phyloP scores from a whole-genome alignment of 2,113 vertebrate genomes.

The Nerophis ophidion region DNA sequence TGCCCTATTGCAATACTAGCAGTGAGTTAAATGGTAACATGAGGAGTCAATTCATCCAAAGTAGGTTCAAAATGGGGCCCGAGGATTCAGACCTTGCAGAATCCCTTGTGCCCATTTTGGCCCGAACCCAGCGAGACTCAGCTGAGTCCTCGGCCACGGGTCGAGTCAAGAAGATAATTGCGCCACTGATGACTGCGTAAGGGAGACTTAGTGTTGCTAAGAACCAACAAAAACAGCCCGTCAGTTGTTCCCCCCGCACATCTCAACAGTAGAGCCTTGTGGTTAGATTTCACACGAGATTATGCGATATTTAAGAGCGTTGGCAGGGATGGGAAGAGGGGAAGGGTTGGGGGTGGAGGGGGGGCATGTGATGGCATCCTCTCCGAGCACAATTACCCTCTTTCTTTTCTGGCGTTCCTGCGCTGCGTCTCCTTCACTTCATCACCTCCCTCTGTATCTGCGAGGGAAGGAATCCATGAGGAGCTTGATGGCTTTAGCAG shows the following conservation, averaged over 20 bases:
- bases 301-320: slow-evolving; percentile 29
- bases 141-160: slow-evolving; percentile 48
- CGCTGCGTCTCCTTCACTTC: slow-evolving; percentile 67
- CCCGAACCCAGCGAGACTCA: slow-evolving; percentile 52
- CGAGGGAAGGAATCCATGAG: slow-evolving; percentile 29
- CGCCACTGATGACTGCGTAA: slow-evolving; percentile 46
- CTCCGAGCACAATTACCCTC: slow-evolving; percentile 20
- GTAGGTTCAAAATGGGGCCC: not conserved
- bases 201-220: slow-evolving; percentile 48
- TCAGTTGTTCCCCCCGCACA: slow-evolving; percentile 40
- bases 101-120: slow-evolving; percentile 58
- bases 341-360: not conserved
- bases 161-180: slow-evolving; percentile 33
- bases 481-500: slow-evolving; percentile 49
- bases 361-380: slow-evolving; percentile 32
- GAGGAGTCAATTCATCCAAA: too few relatives aligned
- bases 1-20: too few relatives aligned
- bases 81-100: slow-evolving; percentile 10
- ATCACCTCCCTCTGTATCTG: slow-evolving; percentile 50
- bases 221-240: slow-evolving; percentile 46
- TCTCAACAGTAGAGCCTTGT: slow-evolving; percentile 38
- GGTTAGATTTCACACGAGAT: slow-evolving; percentile 57
- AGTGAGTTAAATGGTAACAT: too few relatives aligned
- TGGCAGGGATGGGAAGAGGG: slow-evolving; percentile 12
- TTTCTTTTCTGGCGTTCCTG: slow-evolving; percentile 44